These are phyloP conservation scores for Falco punctatus DNA, from an alignment of 2,113 vertebrate species.

Conservation along the genomic window DNA sequence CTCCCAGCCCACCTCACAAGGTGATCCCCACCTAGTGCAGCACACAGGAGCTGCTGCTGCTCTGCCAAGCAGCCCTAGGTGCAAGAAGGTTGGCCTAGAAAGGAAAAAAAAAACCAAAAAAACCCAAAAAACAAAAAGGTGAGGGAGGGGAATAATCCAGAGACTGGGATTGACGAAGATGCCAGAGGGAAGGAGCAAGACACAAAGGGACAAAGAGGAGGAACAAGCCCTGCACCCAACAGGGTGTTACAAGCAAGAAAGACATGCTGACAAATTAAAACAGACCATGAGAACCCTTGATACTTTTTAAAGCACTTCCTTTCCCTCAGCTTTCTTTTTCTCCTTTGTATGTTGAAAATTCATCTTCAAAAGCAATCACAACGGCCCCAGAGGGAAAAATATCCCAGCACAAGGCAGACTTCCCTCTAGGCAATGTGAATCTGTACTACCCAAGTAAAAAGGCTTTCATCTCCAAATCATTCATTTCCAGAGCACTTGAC, in stretches of 20 bases:
- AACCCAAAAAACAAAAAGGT: no score
- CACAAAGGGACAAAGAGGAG: neutral
- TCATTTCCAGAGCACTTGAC: slow-evolving; percentile 30
- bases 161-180: neutral
- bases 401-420: slow-evolving; percentile 25
- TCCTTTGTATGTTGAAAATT: slow-evolving; percentile 47
- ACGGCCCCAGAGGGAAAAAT: slow-evolving; percentile 9
- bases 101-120: no score
- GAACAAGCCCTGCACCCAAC: neutral
- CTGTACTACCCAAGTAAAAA: neutral
- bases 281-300: neutral
- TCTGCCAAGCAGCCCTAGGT: neutral
- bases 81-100: neutral
- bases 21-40: neutral
- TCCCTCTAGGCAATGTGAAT: slow-evolving; percentile 29
- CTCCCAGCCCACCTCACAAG: neutral
- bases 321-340: slow-evolving; percentile 27
- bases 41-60: neutral
- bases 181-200: neutral
- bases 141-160: neutral
- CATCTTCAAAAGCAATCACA: slow-evolving; percentile 37
- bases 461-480: slow-evolving; percentile 45
- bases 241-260: neutral
- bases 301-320: slow-evolving; percentile 15
- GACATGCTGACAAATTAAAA: slow-evolving; percentile 20